These are phyloP conservation scores for Drosophila grimshawi DNA, from an alignment of 1,140 invertebrate species.

Conservation along the genomic window DNA sequence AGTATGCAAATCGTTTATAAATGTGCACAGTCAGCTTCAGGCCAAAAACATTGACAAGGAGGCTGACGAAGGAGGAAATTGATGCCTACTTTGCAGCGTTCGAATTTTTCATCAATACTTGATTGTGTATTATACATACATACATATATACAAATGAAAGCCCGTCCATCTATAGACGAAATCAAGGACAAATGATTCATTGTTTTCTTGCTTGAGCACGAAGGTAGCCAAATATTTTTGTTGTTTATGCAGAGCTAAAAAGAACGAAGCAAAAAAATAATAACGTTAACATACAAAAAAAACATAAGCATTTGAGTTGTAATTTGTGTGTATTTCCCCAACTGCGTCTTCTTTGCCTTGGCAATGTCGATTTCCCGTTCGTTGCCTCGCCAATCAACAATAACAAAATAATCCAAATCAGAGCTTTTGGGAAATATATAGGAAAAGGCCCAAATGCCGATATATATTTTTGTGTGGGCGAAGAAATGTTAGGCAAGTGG, in stretches of 20 bases:
- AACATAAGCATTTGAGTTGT: slow-evolving; percentile 25
- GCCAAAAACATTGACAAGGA: not conserved
- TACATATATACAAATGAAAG: not conserved
- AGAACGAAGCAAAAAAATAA: slow-evolving; percentile 8
- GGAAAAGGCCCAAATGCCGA: slow-evolving; percentile 4
- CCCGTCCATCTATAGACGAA: slow-evolving; percentile 5
- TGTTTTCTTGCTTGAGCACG: not conserved
- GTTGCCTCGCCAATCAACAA: slow-evolving; percentile 40
- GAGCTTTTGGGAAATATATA: not conserved
- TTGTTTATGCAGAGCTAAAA: slow-evolving; percentile 26
- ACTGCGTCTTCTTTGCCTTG: slow-evolving; percentile 4
- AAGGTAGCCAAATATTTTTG: slow-evolving; percentile 17
- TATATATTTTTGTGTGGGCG: not conserved
- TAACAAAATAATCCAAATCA: slow-evolving; percentile 45
- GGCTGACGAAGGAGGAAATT: slow-evolving; percentile 1
- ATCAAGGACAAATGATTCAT: slow-evolving; percentile 38
- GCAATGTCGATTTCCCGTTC: slow-evolving; percentile 24
- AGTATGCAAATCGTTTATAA: not conserved
- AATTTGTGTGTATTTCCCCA: slow-evolving; percentile 24
- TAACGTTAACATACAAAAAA: slow-evolving; percentile 7
- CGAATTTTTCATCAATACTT: not conserved
- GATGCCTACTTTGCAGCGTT: slow-evolving; percentile 24
- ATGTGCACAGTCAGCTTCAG: not conserved
- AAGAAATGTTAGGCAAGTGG: slow-evolving; percentile 4
- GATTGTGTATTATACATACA: not conserved